Evolutionary conservation across 2,113 vertebrate genomes (phyloP).

Genomic region (Loxodonta africana): DNA sequence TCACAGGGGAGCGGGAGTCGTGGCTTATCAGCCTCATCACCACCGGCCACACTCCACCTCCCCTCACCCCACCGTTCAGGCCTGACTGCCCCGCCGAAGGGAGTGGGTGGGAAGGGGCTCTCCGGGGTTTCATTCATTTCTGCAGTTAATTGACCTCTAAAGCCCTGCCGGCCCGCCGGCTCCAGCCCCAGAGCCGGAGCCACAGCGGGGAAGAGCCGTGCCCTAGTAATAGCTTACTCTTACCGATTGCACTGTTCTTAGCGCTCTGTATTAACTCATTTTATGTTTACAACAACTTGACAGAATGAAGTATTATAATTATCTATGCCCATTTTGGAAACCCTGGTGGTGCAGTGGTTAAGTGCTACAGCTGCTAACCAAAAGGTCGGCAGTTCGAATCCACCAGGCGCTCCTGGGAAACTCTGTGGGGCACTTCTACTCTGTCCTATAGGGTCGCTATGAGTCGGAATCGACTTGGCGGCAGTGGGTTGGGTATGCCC

Average conservation of each 20-base stretch:
- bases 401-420: too few species aligned
- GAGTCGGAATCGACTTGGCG: too few species aligned
- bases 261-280: not conserved
- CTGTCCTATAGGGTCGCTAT: too few species aligned
- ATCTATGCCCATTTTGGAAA: not conserved
- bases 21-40: slow-evolving; percentile 69
- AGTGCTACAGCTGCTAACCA: too few species aligned
- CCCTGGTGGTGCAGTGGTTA: too few species aligned
- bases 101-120: slow-evolving; percentile 37
- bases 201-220: not conserved
- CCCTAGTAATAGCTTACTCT: not conserved
- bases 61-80: not conserved
- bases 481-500: too few species aligned
- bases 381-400: too few species aligned
- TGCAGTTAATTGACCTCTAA: slow-evolving; percentile 34
- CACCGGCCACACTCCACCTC: not conserved
- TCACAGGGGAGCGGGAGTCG: not conserved
- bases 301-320: not conserved
- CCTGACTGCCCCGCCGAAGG: not conserved
- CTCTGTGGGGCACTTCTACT: too few species aligned
- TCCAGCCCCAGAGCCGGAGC: not conserved
- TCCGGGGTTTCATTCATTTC: slow-evolving; percentile 7
- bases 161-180: not conserved
- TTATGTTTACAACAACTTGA: not conserved
- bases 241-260: too few species aligned